A percentile compares a stretch with the other conserved stretches of the same genome.
Evolutionary conservation across 2,113 vertebrate species (phyloP).

Genomic region (Chaenogobius annularis): DNA sequence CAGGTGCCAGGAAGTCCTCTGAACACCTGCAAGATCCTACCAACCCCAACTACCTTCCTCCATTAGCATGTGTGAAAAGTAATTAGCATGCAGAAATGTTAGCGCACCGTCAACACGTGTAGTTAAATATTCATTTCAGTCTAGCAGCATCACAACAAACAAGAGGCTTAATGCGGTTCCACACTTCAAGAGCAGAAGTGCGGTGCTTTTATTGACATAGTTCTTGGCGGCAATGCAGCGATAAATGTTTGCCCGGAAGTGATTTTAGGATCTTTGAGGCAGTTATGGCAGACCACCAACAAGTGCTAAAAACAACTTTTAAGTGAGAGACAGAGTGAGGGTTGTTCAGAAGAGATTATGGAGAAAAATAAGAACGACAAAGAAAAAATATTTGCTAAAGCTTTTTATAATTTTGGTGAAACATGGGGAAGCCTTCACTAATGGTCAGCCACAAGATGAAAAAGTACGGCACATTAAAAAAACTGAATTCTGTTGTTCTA

Average conservation of each 20-base stretch:
- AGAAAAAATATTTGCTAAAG: neutral
- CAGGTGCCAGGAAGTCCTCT: conserved; percentile 40
- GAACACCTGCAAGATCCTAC: conserved; percentile 45
- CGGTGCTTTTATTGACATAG: conserved; percentile 36
- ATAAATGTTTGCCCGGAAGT: conserved; percentile 43
- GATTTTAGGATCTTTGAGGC: conserved; percentile 4
- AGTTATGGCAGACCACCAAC: conserved; percentile 36
- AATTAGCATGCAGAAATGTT: neutral
- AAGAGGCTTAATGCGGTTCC: conserved; percentile 17
- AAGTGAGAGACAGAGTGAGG: neutral
- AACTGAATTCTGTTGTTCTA: too few species aligned
- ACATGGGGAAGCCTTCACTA: neutral
- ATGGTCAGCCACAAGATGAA: too few species aligned
- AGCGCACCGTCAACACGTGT: neutral
- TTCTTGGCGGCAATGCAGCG: conserved; percentile 21
- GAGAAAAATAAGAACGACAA: neutral
- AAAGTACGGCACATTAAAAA: too few species aligned
- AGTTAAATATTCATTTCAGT: neutral
- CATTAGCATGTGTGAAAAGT: neutral
- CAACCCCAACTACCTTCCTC: conserved; percentile 16
- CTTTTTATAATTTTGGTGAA: neutral
- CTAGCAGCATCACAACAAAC: conserved; percentile 22
- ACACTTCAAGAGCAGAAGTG: conserved; percentile 20
- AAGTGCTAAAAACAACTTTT: neutral
- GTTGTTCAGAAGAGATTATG: neutral